Conservation (phyloP, 2,797 vertebrate genomes). For the Chrysocyon brachyurus region DNA sequence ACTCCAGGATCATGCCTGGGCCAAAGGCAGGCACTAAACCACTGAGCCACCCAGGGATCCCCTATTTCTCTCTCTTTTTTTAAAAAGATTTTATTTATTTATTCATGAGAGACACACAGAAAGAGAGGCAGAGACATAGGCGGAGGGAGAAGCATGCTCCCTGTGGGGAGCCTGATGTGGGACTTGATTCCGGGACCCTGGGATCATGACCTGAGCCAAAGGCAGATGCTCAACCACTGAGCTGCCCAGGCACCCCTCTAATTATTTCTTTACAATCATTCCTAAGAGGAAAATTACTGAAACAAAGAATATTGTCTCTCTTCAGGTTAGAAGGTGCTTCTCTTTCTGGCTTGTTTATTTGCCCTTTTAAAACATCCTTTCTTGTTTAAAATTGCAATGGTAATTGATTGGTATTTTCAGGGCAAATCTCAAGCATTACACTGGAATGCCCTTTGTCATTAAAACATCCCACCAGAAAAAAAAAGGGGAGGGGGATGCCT, state of each 20-base stretch:
- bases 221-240: too few relatives aligned
- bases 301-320: not conserved
- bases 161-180: too few relatives aligned
- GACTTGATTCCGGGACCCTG: too few relatives aligned
- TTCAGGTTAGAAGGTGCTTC: not conserved
- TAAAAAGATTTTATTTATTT: too few relatives aligned
- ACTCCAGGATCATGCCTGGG: too few relatives aligned
- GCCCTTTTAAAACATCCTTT: slow-evolving; percentile 4
- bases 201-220: too few relatives aligned
- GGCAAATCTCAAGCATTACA: not conserved
- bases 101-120: too few relatives aligned
- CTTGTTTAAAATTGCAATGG: not conserved
- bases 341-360: not conserved
- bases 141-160: too few relatives aligned
- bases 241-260: not conserved
- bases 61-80: too few relatives aligned
- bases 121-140: too few relatives aligned
- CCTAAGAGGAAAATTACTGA: not conserved
- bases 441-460: not conserved
- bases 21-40: too few relatives aligned
- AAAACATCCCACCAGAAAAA: not conserved
- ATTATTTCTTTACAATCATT: slow-evolving; percentile 3
- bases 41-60: too few relatives aligned
- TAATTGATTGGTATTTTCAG: slow-evolving; percentile 4
- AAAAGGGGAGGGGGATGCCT: not conserved